These are phyloP conservation scores for Tipula vernalis DNA, from an alignment of 2,888 invertebrate species.

Conservation along the genomic window DNA sequence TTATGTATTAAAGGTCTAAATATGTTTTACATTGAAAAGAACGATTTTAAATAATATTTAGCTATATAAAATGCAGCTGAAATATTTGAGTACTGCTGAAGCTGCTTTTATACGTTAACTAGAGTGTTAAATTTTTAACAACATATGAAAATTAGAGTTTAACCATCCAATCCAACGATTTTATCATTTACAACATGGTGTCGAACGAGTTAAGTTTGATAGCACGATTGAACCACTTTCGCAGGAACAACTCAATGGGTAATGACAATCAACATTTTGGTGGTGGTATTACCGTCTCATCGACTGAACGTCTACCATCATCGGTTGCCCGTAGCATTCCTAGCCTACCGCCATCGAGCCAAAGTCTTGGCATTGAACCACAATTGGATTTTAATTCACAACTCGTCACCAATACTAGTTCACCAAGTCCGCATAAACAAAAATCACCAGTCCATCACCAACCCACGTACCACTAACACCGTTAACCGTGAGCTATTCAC, in stretches of 20 bases:
- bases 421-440: constrained; percentile 70
- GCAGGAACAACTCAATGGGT: constrained; percentile 45
- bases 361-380: constrained; percentile 62
- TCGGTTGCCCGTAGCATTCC: constrained; percentile 25
- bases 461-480: constrained; percentile 53
- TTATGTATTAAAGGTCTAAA: too few species aligned
- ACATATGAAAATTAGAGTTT: too few species aligned
- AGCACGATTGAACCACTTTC: too few species aligned
- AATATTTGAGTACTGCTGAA: too few species aligned
- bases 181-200: too few species aligned
- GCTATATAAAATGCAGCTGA: too few species aligned
- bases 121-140: too few species aligned
- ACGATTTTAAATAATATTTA: too few species aligned
- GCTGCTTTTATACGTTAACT: too few species aligned
- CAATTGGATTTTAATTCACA: constrained; percentile 99
- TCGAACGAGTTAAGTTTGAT: too few species aligned
- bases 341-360: constrained; percentile 8
- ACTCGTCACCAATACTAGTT: constrained; percentile 64
- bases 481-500: constrained; percentile 41
- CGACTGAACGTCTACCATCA: constrained; percentile 40
- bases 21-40: too few species aligned
- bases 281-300: constrained; percentile 35
- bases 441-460: constrained; percentile 67
- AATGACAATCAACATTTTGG: constrained; percentile 48
- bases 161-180: too few species aligned